These are phyloP conservation scores for Epistrophella euchroma DNA, from an alignment of 2,888 invertebrate species.

Conservation along the genomic window DNA sequence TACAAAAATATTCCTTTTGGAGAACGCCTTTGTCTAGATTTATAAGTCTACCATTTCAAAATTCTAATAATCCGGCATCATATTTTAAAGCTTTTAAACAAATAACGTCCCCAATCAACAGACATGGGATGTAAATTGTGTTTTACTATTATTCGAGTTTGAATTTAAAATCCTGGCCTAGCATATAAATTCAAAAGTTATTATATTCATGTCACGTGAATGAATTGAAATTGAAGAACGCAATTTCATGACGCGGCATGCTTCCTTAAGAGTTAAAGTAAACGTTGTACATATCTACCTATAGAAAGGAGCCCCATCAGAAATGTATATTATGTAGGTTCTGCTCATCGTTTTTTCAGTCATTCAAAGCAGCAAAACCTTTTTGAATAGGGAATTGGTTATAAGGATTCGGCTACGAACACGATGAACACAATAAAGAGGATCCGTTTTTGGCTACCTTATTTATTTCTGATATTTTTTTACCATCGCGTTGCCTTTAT, in stretches of 20 bases:
- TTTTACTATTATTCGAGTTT: conserved; percentile 57
- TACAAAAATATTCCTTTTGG: too few relatives aligned
- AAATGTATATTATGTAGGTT: background rate
- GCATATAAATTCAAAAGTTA: conserved; percentile 57
- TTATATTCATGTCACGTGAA: conserved; percentile 75
- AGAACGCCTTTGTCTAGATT: too few relatives aligned
- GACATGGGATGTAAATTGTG: background rate
- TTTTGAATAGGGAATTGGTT: conserved; percentile 20
- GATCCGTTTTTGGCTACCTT: conserved; percentile 49
- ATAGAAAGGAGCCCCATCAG: background rate
- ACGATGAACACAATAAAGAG: conserved; percentile 45
- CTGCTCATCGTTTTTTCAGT: conserved; percentile 33
- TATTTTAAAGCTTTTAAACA: background rate
- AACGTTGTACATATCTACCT: conserved; percentile 45
- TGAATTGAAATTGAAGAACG: conserved; percentile 76
- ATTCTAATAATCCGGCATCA: too few relatives aligned
- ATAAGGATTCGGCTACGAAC: background rate
- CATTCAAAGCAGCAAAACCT: conserved; percentile 54
- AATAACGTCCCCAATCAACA: background rate
- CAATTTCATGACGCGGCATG: conserved; percentile 73
- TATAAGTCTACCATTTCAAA: too few relatives aligned
- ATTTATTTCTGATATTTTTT: conserved; percentile 47
- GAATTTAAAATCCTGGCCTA: conserved; percentile 67
- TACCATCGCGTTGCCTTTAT: background rate
- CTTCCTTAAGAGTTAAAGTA: conserved; percentile 57